Evolutionary conservation across 2,797 vertebrate genomes (phyloP), one percentile per base, ranked within the genome.

Genomic region (Lacerta viridis): DNA sequence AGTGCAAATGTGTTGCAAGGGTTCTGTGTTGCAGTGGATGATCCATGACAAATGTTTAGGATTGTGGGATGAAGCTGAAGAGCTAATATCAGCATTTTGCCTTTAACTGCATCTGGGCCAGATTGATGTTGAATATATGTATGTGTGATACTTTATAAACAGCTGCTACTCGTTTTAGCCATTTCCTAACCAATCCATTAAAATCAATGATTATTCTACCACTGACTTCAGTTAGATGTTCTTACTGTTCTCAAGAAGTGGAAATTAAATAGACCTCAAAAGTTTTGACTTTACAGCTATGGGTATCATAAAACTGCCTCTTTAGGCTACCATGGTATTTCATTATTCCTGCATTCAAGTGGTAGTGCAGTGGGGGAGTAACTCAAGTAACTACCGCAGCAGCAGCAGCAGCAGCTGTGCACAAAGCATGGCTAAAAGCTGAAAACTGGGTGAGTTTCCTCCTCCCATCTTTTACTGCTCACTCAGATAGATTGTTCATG

Each of bases 221-320:
- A 84, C 23, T 72, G 75, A n/a, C 13, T 85, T 89, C 43, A 43
- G 23, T 85, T 23, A 85, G 20, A 10, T 86, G 11, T 80, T 64
- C 13, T 36, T 74, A 11, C 68, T 72, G 3, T 80, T 72, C 5
- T 33, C 33, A 43, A 39, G 55, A 72, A 72, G n/a, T 27, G 83
- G 17, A 74, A 50, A 78, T 25, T 27, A 61, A 61, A 46, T 68
- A 55, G 29, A 36, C 11, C 4, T 46, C 27, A 33, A 71, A 43
- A 13, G 41, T 64, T 80, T 39, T 81, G 59, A 74, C 20, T 25
- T 13, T 18, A 46, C n/a, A 41, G 15, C 39, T 50, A 36, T 81
- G 20, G 13, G 10, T 27, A 68, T 25, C 33, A 33, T 39, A 76
- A 79, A 64, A 71, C 13, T 33, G 72, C 13, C 55, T 41, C 36